phyloP scores from a whole-genome alignment of 2,797 vertebrate species.

The Sebastes matsubarae region DNA sequence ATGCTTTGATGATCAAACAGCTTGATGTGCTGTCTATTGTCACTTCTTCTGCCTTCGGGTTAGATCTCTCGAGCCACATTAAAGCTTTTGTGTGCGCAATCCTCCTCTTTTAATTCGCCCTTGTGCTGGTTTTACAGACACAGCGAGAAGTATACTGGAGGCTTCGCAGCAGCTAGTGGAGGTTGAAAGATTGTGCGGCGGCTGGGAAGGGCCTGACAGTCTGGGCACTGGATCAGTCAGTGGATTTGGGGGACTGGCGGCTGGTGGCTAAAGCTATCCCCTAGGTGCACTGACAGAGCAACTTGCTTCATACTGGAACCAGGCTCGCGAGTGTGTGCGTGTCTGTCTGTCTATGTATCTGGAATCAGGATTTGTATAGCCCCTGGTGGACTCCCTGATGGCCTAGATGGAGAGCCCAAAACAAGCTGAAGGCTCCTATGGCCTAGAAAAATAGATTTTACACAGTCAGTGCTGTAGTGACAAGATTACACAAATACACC shows the following conservation, averaged over 20 bases:
- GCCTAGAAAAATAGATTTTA: slow-evolving; percentile 63
- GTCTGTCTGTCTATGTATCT: slow-evolving; percentile 30
- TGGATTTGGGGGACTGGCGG: slow-evolving; percentile 73
- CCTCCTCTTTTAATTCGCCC: not conserved
- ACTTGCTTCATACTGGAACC: slow-evolving; percentile 64
- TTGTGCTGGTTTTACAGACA: slow-evolving; percentile 17
- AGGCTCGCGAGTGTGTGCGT: slow-evolving; percentile 27
- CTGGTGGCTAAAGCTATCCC: slow-evolving; percentile 74
- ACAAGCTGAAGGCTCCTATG: slow-evolving; percentile 57
- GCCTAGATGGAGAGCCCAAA: slow-evolving; percentile 64
- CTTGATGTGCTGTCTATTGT: slow-evolving; percentile 17
- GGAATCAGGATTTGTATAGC: slow-evolving; percentile 61
- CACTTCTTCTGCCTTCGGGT: slow-evolving; percentile 7
- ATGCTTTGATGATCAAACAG: slow-evolving; percentile 21
- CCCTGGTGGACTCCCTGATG: slow-evolving; percentile 65
- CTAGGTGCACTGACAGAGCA: slow-evolving; percentile 67
- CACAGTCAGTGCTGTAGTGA: slow-evolving; percentile 17
- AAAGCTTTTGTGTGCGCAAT: not conserved
- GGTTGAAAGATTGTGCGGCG: slow-evolving; percentile 63
- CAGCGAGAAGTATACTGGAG: slow-evolving; percentile 27
- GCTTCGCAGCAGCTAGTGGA: slow-evolving; percentile 51
- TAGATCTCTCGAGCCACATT: slow-evolving; percentile 17
- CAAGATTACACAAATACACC: slow-evolving; percentile 3
- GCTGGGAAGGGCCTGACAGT: slow-evolving; percentile 65
- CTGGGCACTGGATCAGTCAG: slow-evolving; percentile 84